Percentiles rank a stretch among this genome's conserved stretches.
phyloP scores from a whole-genome alignment of 2,797 vertebrate genomes.

The Kryptopterus vitreolus region DNA sequence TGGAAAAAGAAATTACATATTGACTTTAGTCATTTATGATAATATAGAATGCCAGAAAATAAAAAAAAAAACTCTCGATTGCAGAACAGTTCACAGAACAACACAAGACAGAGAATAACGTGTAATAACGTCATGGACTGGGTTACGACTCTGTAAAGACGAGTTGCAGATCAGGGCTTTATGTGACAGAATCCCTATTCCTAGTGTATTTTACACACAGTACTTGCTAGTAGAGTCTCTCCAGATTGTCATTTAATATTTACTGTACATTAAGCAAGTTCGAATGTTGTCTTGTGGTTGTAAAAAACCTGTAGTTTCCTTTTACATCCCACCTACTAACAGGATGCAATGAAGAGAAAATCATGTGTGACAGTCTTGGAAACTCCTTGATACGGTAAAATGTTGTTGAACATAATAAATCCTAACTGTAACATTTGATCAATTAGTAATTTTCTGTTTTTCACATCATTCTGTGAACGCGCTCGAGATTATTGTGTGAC shows the following conservation, averaged over 20 bases:
- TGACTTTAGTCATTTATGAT: not conserved
- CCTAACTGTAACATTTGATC: too few species aligned
- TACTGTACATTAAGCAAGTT: too few species aligned
- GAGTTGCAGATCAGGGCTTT: not conserved
- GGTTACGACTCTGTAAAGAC: not conserved
- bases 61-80: not conserved
- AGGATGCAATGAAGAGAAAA: too few species aligned
- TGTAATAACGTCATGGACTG: not conserved
- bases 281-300: not conserved
- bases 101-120: not conserved
- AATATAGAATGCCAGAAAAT: not conserved
- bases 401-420: too few species aligned
- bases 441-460: too few species aligned
- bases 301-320: too few species aligned
- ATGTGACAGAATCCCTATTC: not conserved
- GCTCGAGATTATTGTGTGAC: too few species aligned
- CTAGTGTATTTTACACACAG: not conserved
- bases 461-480: too few species aligned
- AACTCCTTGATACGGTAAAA: too few species aligned
- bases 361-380: too few species aligned
- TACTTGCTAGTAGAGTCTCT: not conserved
- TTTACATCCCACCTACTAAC: too few species aligned
- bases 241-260: not conserved
- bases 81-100: not conserved
- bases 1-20: conserved; percentile 54